Evolutionary conservation across 1,140 invertebrate species (phyloP).

Genomic region (Mycetomoellerius zeteki): DNA sequence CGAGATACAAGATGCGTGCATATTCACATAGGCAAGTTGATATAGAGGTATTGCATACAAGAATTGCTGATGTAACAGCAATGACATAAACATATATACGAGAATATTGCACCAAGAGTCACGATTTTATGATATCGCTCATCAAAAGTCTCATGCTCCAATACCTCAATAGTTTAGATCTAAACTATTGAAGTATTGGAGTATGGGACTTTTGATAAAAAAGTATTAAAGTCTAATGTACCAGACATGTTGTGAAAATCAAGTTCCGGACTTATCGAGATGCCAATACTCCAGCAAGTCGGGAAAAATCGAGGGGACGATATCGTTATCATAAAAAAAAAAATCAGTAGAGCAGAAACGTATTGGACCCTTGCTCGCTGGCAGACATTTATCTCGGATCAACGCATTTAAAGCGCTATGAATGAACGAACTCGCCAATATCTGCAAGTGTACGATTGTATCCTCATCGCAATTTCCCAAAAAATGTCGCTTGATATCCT

Average conservation of each 20-base stretch:
- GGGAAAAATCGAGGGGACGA: not conserved
- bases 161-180: no score
- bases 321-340: constrained; percentile 3
- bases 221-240: not conserved
- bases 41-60: no score
- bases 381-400: constrained; percentile 25
- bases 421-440: constrained; percentile 33
- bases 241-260: not conserved
- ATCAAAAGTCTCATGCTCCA: no score
- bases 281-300: not conserved
- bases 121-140: no score
- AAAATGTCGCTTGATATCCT: not conserved
- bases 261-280: not conserved
- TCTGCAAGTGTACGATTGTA: constrained; percentile 21
- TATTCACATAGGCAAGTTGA: not conserved
- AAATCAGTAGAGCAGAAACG: not conserved
- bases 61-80: no score
- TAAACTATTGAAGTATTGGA: not conserved
- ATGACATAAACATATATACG: not conserved
- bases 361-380: not conserved
- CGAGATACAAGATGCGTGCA: not conserved
- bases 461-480: constrained; percentile 8
- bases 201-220: not conserved
- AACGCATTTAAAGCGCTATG: constrained; percentile 16
- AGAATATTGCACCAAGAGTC: not conserved